Evolutionary conservation across 2,797 vertebrate species (phyloP), one percentile per base, ranked within the genome.

Genomic region (Pseudomugil gertrudae): DNA sequence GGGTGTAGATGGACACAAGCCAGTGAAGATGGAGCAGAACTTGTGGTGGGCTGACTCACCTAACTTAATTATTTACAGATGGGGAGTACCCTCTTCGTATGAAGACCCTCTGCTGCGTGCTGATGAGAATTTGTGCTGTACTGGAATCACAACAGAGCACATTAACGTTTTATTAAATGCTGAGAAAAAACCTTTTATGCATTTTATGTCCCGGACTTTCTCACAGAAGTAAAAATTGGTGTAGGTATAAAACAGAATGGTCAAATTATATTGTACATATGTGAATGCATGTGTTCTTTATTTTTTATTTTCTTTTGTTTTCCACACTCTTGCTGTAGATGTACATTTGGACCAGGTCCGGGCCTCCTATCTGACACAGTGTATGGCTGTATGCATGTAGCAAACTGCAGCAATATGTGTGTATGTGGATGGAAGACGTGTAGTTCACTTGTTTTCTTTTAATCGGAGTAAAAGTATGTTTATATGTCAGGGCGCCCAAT

Each of bases 231-330:
- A 71, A 50, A 10, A 71, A 65, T 64, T 67, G 10, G 73, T 69
- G 76, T 74, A 68, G 63, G 57, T 78, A 54, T 69, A 64, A 63
- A 63, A 27, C 74, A 65, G 69, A 80, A 72, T 57, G 76, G 74
- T 89, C 79, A 77, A 71, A 84, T 81, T 66, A 48, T 88, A 84
- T 87, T 93, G 91, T 93, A 91, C 76, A 92, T 90, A 91, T 23
- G 53, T 76, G 73, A 84, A 86, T 81, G 92, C 90, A 92, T 92
- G 86, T 82, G 62, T 76, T 78, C 69, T 66, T 61, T 59, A 5
- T 38, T n/a, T 47, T 45, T 47, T 47, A n/a, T 80, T 33, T 38
- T 35, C 58, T 63, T 57, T 72, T 53, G 38, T 50, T 62, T 30
- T 21, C 58, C 70, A 40, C 83, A 84, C 63, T 78, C 76, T 69